Base-by-base conservation (phyloP, 1,140 invertebrate species). In the Drosophila kurseongensis region DNA sequence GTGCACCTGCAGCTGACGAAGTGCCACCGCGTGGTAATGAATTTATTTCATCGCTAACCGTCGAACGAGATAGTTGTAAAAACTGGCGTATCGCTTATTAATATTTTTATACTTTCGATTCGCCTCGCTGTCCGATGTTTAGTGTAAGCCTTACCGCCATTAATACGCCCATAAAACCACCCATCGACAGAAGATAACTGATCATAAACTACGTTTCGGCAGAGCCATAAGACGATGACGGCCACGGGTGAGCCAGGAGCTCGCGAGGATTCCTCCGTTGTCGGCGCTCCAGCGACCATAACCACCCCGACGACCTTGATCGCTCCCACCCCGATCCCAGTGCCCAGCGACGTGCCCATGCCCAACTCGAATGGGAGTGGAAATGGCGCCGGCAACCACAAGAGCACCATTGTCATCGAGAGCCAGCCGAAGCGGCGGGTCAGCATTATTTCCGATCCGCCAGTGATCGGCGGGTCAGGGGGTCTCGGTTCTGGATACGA, bases 41-140 rank as follows among this genome's bases (percentile, higher is more conserved):
- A 85, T 90, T 90, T 90, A 90, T 90, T 90, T 86, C 85, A 68
- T 73, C 80, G 85, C 63, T 90, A 90, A 90, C 81, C 86, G 86
- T 57, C 51, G 81, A 90, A 90, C 85, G 85, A 90, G 86, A 66
- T 79, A 85, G 85, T 90, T 76, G 86, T 90, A 85, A 90, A 89
- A 68, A 67, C 48, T 62, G 71, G 79, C 77, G 50, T 60, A 69
- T 50, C 58, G 73, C 51, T 50, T 8, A 32, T 40, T 36, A 71
- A 71, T 50, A 48, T 29, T 72, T 71, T 41, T 29, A 59, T 76
- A 38, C 52, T 23, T 60, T 35, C 44, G 38, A 76, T 60, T 76
- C 57, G 63, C 51, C 42, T 47, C 52, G 65, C 23, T 35, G 65
- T 51, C 44, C 18, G 44, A 77, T 77, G 75, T 77, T 77, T 61